Evolutionary conservation across 2,797 vertebrate genomes (phyloP).

Genomic region (Philypnodon macrostomus): DNA sequence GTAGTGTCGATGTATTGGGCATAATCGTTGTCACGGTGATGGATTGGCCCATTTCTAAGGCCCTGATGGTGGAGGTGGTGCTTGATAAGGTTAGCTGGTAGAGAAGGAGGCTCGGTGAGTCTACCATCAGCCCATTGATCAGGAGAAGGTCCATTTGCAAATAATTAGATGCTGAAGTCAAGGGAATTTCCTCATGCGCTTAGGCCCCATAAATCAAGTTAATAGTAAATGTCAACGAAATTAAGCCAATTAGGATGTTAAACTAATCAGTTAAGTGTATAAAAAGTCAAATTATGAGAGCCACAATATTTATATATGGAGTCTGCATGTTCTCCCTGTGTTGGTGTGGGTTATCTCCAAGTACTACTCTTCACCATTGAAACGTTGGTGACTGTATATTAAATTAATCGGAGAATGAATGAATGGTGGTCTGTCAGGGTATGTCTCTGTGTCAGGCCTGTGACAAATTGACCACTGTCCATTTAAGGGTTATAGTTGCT

Average conservation of each 20-base stretch:
- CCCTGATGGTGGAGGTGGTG: constrained; percentile 9
- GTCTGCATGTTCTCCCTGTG: too few relatives aligned
- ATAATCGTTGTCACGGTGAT: constrained; percentile 47
- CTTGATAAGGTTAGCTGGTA: constrained; percentile 22
- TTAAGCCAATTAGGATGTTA: neutral
- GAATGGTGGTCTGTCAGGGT: too few relatives aligned
- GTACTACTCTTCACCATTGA: too few relatives aligned
- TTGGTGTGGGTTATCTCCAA: too few relatives aligned
- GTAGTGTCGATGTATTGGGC: constrained; percentile 24
- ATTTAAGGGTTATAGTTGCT: too few relatives aligned
- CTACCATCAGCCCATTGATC: constrained; percentile 14
- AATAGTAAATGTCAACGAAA: neutral
- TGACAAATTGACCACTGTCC: too few relatives aligned
- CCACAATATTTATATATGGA: too few relatives aligned
- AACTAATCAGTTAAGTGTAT: neutral
- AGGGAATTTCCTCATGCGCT: constrained; percentile 3
- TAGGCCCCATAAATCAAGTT: constrained; percentile 6
- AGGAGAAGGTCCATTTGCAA: constrained; percentile 17
- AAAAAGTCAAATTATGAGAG: too few relatives aligned
- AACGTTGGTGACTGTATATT: too few relatives aligned
- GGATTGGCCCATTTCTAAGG: constrained; percentile 51
- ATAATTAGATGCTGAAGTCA: neutral
- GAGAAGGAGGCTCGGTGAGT: constrained; percentile 18
- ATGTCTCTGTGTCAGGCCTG: too few relatives aligned
- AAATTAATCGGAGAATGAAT: too few relatives aligned